Base-by-base conservation (phyloP, 2,797 vertebrate species). In the Eptatretus atami region DNA sequence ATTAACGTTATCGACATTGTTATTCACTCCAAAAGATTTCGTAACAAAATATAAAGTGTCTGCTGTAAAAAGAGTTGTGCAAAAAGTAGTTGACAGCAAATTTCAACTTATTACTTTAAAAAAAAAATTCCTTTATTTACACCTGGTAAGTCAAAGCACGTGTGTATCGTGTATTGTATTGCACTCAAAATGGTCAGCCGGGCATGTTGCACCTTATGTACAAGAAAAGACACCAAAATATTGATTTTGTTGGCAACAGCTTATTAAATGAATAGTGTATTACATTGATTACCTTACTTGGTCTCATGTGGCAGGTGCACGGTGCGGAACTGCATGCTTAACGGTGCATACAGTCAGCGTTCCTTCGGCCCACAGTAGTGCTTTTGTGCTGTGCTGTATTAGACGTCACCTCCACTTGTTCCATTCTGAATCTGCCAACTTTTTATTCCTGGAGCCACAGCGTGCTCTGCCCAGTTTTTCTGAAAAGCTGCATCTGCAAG, bases 401-500 rank as follows among this genome's bases (percentile, higher is more conserved):
- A 15, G 87, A 95, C 67, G 83, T 86, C 69, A 82, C 93, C 68
- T 84, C 77, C 1, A 86, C 75, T 81, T 94, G 71, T 96, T 95
- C 63, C 76, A 81, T 4, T 81, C 81, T 0, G 92, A 96, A 72
- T 84, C 73, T 4, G 81, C 86, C 73, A 98, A 98, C 75, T 96
- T 94, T 72, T 96, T 96, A 73, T 82, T 98, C 73, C 73, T 98
- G 67, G 92, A 98, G 73, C 81, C 86, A 0, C 92, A 98, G 73
- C 90, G 94, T 75, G 85, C 92, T 0, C 73, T 98, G 67, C 93
- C 87, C 86, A 93, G 72, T 85, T 95, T 95, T 53, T 84, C 84
- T 1, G 92, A 98, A 67, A 86, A 86, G 52, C 86, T 98, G 67
- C 57, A 61, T 12, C 77, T 80, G 55, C n/a, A 85, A 76, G 68